These are phyloP conservation scores for Gobiocypris rarus DNA, from an alignment of 2,113 vertebrate species.

Conservation along the genomic window DNA sequence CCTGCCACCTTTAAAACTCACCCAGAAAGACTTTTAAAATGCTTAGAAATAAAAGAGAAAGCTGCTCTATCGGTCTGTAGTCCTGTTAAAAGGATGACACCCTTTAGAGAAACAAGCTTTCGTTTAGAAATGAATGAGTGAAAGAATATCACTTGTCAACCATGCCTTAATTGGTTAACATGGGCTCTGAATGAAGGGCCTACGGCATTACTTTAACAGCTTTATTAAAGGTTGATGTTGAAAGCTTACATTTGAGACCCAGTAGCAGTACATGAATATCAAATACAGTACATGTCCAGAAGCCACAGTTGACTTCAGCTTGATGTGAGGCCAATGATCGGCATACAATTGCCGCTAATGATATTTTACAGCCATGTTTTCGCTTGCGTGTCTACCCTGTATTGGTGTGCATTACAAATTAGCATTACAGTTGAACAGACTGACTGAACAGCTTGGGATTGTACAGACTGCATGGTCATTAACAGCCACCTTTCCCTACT, in stretches of 20 bases:
- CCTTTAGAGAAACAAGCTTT: conserved; percentile 23
- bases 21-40: conserved; percentile 7
- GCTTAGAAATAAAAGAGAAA: conserved; percentile 22
- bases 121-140: conserved; percentile 15
- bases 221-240: conserved; percentile 52
- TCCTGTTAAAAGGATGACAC: conserved; percentile 16
- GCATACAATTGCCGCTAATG: conserved; percentile 33
- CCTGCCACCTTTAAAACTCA: conserved; percentile 24
- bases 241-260: conserved; percentile 25
- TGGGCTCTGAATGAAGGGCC: conserved; percentile 40
- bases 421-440: conserved; percentile 44
- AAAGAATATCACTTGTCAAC: conserved; percentile 39
- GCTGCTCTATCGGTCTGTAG: neutral
- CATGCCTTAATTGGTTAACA: conserved; percentile 51
- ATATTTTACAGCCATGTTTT: conserved; percentile 10
- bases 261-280: conserved; percentile 33
- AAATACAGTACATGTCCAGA: conserved; percentile 11
- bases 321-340: conserved; percentile 22
- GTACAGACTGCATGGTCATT: conserved; percentile 53
- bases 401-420: conserved; percentile 11
- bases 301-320: conserved; percentile 25
- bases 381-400: neutral
- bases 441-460: neutral
- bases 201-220: conserved; percentile 40
- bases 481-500: conserved; percentile 54